Evolutionary conservation across 2,797 vertebrate genomes (phyloP).

Genomic region (Glossophaga mutica): DNA sequence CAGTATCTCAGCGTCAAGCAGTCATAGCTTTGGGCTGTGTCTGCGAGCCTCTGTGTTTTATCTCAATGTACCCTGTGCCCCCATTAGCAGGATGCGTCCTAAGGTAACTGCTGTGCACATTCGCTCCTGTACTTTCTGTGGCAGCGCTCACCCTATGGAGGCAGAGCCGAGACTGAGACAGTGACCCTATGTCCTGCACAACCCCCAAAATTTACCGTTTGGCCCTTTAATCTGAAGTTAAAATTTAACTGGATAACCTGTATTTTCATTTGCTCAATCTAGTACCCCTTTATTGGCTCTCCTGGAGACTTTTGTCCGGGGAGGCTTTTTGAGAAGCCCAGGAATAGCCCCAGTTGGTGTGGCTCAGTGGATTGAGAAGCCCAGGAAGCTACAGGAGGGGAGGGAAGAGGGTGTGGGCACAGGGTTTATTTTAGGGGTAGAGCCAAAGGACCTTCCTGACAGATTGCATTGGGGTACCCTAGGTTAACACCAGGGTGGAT

Average conservation of each 20-base stretch:
- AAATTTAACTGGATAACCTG: neutral
- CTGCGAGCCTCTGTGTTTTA: neutral
- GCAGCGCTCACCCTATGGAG: neutral
- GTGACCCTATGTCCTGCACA: neutral
- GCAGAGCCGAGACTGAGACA: neutral
- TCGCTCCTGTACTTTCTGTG: neutral
- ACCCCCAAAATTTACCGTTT: neutral
- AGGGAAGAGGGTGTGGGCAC: neutral
- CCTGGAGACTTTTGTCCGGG: neutral
- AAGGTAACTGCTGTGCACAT: no score
- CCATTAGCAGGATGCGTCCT: neutral
- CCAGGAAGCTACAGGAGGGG: neutral
- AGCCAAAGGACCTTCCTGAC: neutral
- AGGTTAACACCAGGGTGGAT: neutral
- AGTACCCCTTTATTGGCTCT: neutral
- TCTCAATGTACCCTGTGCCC: no score
- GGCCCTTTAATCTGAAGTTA: neutral
- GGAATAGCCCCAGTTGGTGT: no score
- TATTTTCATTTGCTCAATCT: slow-evolving; percentile 13
- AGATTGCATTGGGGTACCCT: neutral
- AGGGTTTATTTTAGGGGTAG: neutral
- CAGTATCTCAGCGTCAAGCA: neutral
- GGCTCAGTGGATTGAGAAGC: no score
- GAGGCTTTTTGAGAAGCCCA: neutral
- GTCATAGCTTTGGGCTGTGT: neutral